Percentiles rank a stretch among this genome's conserved stretches.
These are phyloP conservation scores for Hypotaenidia philippensis DNA, from an alignment of 2,797 vertebrate species.

Conservation along the genomic window DNA sequence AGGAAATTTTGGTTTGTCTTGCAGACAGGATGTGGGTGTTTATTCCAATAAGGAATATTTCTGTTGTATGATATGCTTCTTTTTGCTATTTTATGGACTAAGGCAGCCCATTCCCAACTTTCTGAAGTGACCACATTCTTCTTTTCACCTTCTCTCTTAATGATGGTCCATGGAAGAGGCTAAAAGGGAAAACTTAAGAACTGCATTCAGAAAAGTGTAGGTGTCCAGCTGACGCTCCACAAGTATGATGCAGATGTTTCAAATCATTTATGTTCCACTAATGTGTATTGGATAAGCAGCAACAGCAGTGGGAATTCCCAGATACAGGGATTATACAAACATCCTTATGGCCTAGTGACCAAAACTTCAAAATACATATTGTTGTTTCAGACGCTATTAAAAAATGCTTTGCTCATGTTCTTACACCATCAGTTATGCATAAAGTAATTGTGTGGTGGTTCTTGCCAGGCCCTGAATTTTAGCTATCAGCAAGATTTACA, in stretches of 20 bases:
- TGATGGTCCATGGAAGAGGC: not conserved
- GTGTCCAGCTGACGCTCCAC: not conserved
- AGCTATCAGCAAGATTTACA: not conserved
- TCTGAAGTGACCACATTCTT: not conserved
- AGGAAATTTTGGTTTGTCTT: not conserved
- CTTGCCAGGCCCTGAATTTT: not conserved
- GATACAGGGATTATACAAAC: not conserved
- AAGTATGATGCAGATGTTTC: constrained; percentile 46
- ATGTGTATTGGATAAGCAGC: not conserved
- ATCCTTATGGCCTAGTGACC: not conserved
- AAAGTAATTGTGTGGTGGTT: not conserved
- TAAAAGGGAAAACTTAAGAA: not conserved
- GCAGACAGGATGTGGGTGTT: constrained; percentile 20
- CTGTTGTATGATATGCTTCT: not conserved
- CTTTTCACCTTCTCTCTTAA: constrained; percentile 6
- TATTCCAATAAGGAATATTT: not conserved
- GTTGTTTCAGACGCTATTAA: not conserved
- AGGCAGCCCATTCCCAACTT: not conserved
- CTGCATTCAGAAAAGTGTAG: not conserved
- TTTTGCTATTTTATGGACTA: not conserved
- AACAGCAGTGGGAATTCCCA: not conserved
- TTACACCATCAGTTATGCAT: not conserved
- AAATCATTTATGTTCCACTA: not conserved
- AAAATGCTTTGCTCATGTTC: not conserved
- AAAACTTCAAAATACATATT: not conserved